Evolutionary conservation across 1,140 invertebrate genomes (phyloP).

Genomic region (Chrysopa pallens): DNA sequence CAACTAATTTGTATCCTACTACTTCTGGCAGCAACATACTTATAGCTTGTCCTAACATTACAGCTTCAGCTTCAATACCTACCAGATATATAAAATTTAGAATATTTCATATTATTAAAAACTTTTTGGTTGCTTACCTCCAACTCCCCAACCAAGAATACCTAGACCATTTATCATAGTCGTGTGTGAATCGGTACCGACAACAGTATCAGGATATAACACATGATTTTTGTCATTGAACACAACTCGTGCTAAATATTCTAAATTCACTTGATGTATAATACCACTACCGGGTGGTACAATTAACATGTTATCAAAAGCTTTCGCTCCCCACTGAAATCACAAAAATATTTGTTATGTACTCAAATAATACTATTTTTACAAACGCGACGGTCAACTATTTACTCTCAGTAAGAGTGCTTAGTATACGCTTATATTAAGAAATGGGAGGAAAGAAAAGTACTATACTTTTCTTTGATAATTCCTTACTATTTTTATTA

Average conservation of each 20-base stretch:
- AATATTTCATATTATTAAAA: not conserved
- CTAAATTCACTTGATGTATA: constrained; percentile 95
- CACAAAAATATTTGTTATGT: constrained; percentile 2
- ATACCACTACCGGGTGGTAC: constrained; percentile 97
- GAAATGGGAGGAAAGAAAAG: no score
- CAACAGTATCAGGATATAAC: constrained; percentile 88
- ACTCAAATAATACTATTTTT: no score
- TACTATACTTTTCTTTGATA: no score
- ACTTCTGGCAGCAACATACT: constrained; percentile 93
- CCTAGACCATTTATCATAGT: constrained; percentile 96
- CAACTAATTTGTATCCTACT: constrained; percentile 81
- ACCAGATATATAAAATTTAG: constrained; percentile 4
- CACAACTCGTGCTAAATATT: constrained; percentile 90
- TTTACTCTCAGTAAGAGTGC: no score
- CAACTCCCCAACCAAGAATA: constrained; percentile 61
- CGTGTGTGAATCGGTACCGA: constrained; percentile 98
- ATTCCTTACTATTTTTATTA: no score
- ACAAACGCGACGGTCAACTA: no score
- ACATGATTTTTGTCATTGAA: constrained; percentile 45
- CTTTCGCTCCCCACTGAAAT: constrained; percentile 82
- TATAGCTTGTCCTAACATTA: constrained; percentile 89
- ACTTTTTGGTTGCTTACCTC: constrained; percentile 22
- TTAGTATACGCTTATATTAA: no score
- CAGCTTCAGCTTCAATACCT: constrained; percentile 77
- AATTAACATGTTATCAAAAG: constrained; percentile 91